These are phyloP conservation scores for Phalacrocorax carbo DNA, from an alignment of 2,113 vertebrate species.

Conservation along the genomic window DNA sequence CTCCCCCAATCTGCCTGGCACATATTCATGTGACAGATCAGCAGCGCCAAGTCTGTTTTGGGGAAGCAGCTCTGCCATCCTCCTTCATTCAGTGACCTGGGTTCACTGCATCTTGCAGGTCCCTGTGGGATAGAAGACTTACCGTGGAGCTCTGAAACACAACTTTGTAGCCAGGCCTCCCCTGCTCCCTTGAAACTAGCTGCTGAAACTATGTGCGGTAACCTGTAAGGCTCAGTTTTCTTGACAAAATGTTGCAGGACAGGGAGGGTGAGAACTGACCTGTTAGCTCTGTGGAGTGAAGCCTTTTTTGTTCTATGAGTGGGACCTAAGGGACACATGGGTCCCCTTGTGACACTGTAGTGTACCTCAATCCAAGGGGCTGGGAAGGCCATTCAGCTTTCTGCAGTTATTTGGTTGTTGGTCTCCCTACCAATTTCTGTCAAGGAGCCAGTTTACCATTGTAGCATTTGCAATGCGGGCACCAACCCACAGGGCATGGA, in stretches of 20 bases:
- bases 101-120: background rate
- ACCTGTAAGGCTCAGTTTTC: background rate
- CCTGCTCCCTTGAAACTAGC: background rate
- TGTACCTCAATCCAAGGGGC: background rate
- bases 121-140: background rate
- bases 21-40: background rate
- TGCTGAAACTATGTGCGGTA: background rate
- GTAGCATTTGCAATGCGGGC: background rate
- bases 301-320: background rate
- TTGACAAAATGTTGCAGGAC: background rate
- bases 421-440: background rate
- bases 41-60: background rate
- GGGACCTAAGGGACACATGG: no score
- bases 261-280: background rate
- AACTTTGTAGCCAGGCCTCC: background rate
- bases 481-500: background rate
- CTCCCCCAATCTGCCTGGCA: background rate
- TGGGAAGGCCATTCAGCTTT: background rate
- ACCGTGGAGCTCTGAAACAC: background rate
- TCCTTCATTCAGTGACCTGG: background rate
- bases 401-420: background rate
- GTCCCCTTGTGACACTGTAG: background rate
- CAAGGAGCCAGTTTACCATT: background rate
- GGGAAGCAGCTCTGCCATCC: background rate
- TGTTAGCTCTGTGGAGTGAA: background rate